These are phyloP conservation scores for Oscheius sp. DNA, from an alignment of 2,888 invertebrate species.

Conservation along the genomic window DNA sequence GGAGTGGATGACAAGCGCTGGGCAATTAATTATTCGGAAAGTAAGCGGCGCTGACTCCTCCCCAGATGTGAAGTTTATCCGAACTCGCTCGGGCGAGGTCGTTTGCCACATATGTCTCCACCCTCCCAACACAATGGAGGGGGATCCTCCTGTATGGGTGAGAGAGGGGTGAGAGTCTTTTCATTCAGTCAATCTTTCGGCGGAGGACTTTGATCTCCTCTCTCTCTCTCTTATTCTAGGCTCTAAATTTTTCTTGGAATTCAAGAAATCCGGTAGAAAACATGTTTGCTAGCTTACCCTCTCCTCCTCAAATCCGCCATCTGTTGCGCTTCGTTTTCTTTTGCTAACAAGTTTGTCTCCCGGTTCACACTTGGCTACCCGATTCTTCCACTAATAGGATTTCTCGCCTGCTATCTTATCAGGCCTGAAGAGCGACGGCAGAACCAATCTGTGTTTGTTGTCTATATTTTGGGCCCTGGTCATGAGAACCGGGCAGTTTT, in stretches of 20 bases:
- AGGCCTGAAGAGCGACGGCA: background rate
- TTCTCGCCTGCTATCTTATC: slow-evolving; percentile 23
- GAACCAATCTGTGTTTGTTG: background rate
- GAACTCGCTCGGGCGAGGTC: background rate
- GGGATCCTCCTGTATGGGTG: too few relatives aligned
- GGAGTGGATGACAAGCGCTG: too few relatives aligned
- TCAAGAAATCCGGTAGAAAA: background rate
- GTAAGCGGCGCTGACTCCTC: too few relatives aligned
- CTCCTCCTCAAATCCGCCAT: background rate
- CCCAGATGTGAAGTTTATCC: background rate
- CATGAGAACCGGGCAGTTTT: too few relatives aligned
- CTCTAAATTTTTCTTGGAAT: background rate
- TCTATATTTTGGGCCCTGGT: background rate
- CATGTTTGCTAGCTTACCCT: background rate
- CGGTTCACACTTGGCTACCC: background rate
- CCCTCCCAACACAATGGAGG: too few relatives aligned
- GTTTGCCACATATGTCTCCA: background rate
- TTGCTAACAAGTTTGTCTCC: background rate
- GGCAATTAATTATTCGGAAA: too few relatives aligned
- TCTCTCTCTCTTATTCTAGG: background rate
- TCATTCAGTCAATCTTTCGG: background rate
- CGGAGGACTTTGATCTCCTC: background rate
- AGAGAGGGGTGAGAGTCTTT: too few relatives aligned
- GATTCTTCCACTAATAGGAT: slow-evolving; percentile 20
- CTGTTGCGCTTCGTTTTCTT: slow-evolving; percentile 3